phyloP scores from a whole-genome alignment of 2,113 vertebrate species.

The Azemiops feae region DNA sequence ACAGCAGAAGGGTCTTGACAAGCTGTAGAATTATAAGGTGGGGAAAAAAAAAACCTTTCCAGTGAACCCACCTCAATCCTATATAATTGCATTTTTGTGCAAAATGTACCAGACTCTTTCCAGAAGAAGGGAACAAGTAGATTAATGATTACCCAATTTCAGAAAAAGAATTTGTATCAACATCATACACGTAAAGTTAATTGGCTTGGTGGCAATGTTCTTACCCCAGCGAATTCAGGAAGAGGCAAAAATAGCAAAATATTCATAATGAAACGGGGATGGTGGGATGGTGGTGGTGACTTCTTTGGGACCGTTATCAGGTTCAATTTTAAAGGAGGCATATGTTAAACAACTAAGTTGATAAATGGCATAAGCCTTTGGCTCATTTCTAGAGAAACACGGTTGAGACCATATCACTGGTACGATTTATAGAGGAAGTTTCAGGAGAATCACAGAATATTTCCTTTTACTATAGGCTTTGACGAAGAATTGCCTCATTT shows the following conservation, averaged over 20 bases:
- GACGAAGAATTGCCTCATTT: neutral
- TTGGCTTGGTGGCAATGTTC: rapidly evolving
- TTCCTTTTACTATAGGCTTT: neutral
- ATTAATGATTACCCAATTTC: constrained; percentile 39
- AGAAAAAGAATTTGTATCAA: neutral
- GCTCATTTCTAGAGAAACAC: constrained; percentile 44
- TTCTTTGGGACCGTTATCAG: neutral
- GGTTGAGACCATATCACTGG: neutral
- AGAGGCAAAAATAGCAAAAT: rapidly evolving
- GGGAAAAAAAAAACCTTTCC: constrained; percentile 8
- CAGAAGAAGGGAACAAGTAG: constrained; percentile 30
- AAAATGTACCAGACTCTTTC: constrained; percentile 32
- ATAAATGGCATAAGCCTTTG: constrained; percentile 37
- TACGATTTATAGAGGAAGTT: neutral
- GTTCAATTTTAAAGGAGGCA: neutral
- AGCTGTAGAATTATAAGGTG: constrained; percentile 15
- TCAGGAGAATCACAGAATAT: neutral
- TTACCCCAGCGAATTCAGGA: neutral
- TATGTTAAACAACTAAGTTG: neutral
- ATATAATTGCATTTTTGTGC: constrained; percentile 10
- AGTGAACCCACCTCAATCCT: constrained; percentile 25
- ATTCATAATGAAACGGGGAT: neutral
- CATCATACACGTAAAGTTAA: neutral
- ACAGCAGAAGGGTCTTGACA: constrained; percentile 41
- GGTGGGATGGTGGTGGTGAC: neutral